These are phyloP conservation scores for Ifrita kowaldi DNA, from an alignment of 2,113 vertebrate species.

Conservation along the genomic window DNA sequence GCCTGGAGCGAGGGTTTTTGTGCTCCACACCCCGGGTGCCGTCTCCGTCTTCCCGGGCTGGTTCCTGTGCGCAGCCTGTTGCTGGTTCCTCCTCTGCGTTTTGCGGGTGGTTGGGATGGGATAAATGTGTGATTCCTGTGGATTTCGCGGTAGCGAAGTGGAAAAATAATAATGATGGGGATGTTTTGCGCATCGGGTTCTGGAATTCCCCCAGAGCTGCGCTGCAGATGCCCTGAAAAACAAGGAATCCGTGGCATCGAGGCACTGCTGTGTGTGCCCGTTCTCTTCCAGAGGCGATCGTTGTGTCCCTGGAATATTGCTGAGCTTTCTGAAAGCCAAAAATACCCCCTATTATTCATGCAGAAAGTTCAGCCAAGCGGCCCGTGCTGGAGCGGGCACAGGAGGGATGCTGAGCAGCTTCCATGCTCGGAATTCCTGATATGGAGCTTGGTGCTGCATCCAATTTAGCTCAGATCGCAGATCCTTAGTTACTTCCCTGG, in stretches of 20 bases:
- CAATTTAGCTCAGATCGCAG: neutral
- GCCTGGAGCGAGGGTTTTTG: neutral
- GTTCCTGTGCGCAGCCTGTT: neutral
- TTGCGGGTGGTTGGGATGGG: accelerated
- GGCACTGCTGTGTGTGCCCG: neutral
- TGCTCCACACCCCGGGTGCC: accelerated
- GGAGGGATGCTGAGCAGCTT: neutral
- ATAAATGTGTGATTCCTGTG: accelerated
- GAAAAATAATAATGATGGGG: accelerated
- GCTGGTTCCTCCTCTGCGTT: neutral
- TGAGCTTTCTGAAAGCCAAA: neutral
- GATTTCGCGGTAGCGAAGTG: accelerated
- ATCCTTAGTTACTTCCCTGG: neutral
- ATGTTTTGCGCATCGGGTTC: accelerated
- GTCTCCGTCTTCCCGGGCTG: accelerated
- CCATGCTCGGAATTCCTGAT: neutral
- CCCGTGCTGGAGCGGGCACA: neutral
- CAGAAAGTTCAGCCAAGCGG: neutral
- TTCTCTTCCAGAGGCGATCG: neutral
- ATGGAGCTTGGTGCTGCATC: neutral
- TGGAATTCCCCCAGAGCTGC: neutral
- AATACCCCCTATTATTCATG: neutral
- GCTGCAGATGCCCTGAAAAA: neutral
- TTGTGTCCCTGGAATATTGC: neutral
- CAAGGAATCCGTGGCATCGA: accelerated